These are phyloP conservation scores for Irena cyanogastra DNA, from an alignment of 2,113 vertebrate species.

Conservation along the genomic window DNA sequence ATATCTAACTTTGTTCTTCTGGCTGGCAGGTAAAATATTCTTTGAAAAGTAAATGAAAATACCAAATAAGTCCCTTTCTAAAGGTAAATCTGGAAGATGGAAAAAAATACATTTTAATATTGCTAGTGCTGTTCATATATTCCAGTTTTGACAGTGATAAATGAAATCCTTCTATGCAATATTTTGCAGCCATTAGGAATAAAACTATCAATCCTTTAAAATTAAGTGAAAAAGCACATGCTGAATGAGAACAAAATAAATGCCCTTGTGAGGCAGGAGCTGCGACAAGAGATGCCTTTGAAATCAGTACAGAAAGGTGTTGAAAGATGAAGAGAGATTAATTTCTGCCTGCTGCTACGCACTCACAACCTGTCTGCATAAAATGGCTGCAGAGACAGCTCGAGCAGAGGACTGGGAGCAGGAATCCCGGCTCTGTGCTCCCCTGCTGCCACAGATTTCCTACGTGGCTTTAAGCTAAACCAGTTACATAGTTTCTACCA, in stretches of 20 bases:
- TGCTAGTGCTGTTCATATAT: neutral
- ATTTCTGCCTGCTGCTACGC: neutral
- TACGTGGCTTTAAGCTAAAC: neutral
- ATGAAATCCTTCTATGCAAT: neutral
- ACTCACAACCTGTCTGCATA: neutral
- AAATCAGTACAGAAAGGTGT: neutral
- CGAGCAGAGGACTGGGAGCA: neutral
- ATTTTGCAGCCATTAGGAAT: neutral
- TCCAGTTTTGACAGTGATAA: neutral
- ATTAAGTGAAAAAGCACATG: neutral
- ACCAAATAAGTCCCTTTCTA: neutral
- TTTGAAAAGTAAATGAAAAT: neutral
- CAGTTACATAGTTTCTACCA: neutral
- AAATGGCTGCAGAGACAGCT: constrained; percentile 19
- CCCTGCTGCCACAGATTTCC: neutral
- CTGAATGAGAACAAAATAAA: neutral
- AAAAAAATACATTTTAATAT: neutral
- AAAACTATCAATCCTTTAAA: neutral
- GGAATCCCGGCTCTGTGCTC: neutral
- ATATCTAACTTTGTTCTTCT: neutral
- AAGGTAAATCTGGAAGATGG: neutral
- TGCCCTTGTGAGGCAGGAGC: neutral
- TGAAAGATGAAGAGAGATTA: neutral
- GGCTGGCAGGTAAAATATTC: neutral
- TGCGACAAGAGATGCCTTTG: neutral